A percentile compares a stretch with the other conserved stretches of the same genome.
Conservation (phyloP, 2,888 invertebrate species). For the Dromius quadrimaculatus region DNA sequence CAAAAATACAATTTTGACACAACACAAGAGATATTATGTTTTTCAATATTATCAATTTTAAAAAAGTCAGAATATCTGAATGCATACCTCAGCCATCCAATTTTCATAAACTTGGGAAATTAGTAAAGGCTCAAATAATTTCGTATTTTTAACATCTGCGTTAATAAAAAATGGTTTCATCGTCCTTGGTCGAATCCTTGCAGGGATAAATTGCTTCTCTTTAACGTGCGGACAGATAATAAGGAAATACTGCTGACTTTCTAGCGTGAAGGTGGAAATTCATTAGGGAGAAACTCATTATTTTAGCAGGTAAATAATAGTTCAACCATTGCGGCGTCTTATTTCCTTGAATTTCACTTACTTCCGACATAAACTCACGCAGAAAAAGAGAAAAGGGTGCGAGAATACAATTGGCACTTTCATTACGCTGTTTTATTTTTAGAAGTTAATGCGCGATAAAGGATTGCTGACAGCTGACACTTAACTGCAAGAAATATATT, state of each 20-base stretch:
- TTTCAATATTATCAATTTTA: no score
- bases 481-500: not conserved
- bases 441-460: constrained; percentile 9
- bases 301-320: constrained; percentile 43
- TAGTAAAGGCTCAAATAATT: no score
- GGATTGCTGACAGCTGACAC: not conserved
- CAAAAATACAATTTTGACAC: no score
- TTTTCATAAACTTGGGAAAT: no score
- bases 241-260: constrained; percentile 38
- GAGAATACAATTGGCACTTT: constrained; percentile 14
- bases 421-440: constrained; percentile 5
- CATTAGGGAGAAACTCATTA: constrained; percentile 44
- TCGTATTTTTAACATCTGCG: no score
- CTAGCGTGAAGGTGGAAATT: constrained; percentile 26
- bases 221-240: constrained; percentile 42
- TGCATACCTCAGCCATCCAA: no score
- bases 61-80: no score
- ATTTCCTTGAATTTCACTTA: constrained; percentile 3
- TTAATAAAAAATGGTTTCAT: no score
- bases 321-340: constrained; percentile 14
- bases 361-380: not conserved
- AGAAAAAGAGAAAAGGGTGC: not conserved
- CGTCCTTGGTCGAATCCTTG: not conserved
- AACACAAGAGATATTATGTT: no score
- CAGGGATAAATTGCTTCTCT: constrained; percentile 41